phyloP scores from a whole-genome alignment of 2,888 invertebrate species.

The Escarpia spicata region DNA sequence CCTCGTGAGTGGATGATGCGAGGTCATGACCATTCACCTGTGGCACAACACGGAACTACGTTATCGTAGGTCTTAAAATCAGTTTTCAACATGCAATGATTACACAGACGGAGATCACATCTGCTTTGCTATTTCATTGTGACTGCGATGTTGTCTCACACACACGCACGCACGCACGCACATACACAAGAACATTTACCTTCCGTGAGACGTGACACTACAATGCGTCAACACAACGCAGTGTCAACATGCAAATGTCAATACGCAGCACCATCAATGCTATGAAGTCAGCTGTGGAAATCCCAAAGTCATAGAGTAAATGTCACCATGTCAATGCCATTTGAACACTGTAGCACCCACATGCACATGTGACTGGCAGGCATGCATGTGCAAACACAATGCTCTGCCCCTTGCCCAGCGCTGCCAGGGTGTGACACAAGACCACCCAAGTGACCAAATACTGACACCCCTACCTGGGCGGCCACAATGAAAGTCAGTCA shows the following conservation, averaged over 20 bases:
- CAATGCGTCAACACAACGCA: not conserved
- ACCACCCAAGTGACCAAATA: not conserved
- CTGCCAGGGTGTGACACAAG: not conserved
- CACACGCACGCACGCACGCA: no score
- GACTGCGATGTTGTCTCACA: not conserved
- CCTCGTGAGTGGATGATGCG: slow-evolving; percentile 63
- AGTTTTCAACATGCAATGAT: not conserved
- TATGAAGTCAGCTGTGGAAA: no score
- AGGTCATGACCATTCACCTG: slow-evolving; percentile 66
- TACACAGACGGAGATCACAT: not conserved
- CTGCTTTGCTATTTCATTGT: not conserved
- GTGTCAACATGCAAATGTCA: not conserved
- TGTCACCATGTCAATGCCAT: no score
- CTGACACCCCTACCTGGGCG: not conserved
- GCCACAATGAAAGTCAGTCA: slow-evolving; percentile 1
- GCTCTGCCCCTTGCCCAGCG: no score
- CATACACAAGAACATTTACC: not conserved
- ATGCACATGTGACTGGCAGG: no score
- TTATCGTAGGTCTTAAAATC: not conserved
- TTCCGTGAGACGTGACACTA: not conserved
- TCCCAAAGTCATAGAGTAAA: no score
- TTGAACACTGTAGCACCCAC: no score
- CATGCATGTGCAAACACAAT: no score
- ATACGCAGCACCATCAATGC: not conserved
- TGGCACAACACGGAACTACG: slow-evolving; percentile 7